phyloP scores from a whole-genome alignment of 23 tunicate species.

The Oikopleura albicans region DNA sequence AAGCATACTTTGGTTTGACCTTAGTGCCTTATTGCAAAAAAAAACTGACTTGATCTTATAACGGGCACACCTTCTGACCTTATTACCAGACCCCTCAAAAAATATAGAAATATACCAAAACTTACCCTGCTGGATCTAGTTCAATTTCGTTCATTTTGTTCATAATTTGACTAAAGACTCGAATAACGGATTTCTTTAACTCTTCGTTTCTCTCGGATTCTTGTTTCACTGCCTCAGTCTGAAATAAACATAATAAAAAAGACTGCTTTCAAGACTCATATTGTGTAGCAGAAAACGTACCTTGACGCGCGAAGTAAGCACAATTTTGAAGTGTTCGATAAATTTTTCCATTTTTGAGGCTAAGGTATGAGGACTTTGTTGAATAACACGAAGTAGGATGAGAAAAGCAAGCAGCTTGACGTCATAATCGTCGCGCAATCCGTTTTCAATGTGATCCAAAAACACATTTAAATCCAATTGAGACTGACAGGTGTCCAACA shows the following conservation, averaged over 20 bases:
- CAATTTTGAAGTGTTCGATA: background rate
- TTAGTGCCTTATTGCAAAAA: no score
- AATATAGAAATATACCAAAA: background rate
- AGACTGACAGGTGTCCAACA: constrained; percentile 55
- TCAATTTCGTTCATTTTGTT: background rate
- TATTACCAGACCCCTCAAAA: no score
- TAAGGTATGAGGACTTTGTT: background rate
- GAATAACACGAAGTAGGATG: constrained; percentile 3
- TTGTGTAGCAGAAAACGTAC: no score
- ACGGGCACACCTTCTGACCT: no score
- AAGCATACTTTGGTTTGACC: no score
- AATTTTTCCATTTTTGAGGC: background rate
- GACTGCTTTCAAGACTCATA: no score
- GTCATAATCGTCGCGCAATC: constrained; percentile 86
- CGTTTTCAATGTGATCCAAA: constrained; percentile 59
- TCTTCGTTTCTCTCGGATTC: constrained; percentile 87
- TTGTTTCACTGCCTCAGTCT: constrained; percentile 89
- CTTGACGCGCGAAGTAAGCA: background rate
- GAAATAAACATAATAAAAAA: background rate
- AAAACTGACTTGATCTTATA: no score
- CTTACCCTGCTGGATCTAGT: background rate
- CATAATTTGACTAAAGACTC: constrained; percentile 26
- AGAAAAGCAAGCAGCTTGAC: constrained; percentile 21
- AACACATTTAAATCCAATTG: constrained; percentile 74
- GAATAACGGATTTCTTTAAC: constrained; percentile 57